Percentiles rank a stretch among this genome's conserved stretches.
phyloP scores from a whole-genome alignment of 2,113 vertebrate genomes.

The Heterochromis multidens region DNA sequence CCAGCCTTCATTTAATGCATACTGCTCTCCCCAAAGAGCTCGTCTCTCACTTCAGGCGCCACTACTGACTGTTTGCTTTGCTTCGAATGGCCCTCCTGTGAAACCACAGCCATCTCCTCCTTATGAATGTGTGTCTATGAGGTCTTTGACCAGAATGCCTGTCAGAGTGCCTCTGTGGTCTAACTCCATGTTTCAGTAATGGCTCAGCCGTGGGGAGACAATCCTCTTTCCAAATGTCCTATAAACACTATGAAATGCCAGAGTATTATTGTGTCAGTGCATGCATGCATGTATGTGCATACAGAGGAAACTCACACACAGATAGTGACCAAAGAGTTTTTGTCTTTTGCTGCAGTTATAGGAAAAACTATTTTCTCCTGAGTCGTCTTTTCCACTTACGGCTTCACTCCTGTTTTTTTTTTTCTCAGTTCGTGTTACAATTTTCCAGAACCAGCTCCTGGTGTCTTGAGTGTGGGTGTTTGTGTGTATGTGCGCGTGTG shows the following conservation, averaged over 20 bases:
- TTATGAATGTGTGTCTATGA: constrained; percentile 37
- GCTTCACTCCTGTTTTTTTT: constrained; percentile 25
- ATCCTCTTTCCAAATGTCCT: constrained; percentile 29
- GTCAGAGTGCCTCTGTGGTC: constrained; percentile 50
- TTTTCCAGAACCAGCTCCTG: constrained; percentile 64
- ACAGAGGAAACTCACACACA: not conserved
- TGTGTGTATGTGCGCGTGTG: constrained; percentile 19
- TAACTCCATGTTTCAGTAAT: constrained; percentile 56
- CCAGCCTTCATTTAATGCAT: not conserved
- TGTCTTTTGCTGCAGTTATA: constrained; percentile 26
- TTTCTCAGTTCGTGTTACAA: constrained; percentile 49
- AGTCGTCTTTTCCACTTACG: constrained; percentile 70
- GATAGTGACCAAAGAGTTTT: not conserved
- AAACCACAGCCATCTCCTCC: constrained; percentile 52
- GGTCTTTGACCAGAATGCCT: constrained; percentile 14
- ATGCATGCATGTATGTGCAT: constrained; percentile 34
- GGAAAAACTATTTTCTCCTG: constrained; percentile 50
- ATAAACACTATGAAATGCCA: constrained; percentile 40
- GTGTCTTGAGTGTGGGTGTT: constrained; percentile 28
- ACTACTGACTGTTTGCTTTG: constrained; percentile 44
- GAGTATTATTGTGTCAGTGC: not conserved
- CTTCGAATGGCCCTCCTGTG: constrained; percentile 25
- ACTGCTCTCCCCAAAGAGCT: constrained; percentile 5
- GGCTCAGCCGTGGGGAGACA: constrained; percentile 32
- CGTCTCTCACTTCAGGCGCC: constrained; percentile 44